Conservation (phyloP, 2,888 invertebrate genomes). For the Pinctada fucata region DNA sequence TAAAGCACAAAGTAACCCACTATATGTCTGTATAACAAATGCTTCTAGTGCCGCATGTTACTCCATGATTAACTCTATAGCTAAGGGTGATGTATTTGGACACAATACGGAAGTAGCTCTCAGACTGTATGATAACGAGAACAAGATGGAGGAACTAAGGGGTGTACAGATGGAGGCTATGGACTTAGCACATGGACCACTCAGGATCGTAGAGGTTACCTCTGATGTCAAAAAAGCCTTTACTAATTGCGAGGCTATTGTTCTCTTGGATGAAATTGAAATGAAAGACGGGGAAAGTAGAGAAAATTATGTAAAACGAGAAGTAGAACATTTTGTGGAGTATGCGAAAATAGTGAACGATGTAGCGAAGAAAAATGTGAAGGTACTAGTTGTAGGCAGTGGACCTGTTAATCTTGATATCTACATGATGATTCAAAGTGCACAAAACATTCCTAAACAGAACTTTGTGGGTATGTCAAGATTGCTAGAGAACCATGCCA, state of each 20-base stretch:
- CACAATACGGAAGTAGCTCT: conserved; percentile 64
- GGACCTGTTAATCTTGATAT: conserved; percentile 74
- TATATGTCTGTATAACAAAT: conserved; percentile 72
- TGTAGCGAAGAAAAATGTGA: conserved; percentile 63
- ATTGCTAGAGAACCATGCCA: conserved; percentile 71
- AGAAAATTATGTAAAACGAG: conserved; percentile 65
- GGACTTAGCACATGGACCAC: conserved; percentile 66
- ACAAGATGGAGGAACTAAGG: conserved; percentile 53
- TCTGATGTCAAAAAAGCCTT: conserved; percentile 65
- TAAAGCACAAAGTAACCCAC: conserved; percentile 62
- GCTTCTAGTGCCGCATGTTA: conserved; percentile 69
- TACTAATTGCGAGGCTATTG: conserved; percentile 63
- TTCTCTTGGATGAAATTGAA: conserved; percentile 65
- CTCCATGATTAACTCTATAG: conserved; percentile 60
- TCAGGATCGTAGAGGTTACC: conserved; percentile 60
- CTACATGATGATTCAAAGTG: conserved; percentile 67
- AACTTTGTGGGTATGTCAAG: conserved; percentile 71
- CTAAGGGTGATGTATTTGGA: conserved; percentile 71
- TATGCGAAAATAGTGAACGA: conserved; percentile 68
- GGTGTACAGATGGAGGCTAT: conserved; percentile 71
- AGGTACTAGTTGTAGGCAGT: conserved; percentile 69
- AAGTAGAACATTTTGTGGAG: conserved; percentile 59
- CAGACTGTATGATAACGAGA: conserved; percentile 60
- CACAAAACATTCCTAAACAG: conserved; percentile 65
- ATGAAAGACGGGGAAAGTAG: conserved; percentile 51